Conservation (phyloP, 2,113 vertebrate genomes). For the Chaetops frenatus region DNA sequence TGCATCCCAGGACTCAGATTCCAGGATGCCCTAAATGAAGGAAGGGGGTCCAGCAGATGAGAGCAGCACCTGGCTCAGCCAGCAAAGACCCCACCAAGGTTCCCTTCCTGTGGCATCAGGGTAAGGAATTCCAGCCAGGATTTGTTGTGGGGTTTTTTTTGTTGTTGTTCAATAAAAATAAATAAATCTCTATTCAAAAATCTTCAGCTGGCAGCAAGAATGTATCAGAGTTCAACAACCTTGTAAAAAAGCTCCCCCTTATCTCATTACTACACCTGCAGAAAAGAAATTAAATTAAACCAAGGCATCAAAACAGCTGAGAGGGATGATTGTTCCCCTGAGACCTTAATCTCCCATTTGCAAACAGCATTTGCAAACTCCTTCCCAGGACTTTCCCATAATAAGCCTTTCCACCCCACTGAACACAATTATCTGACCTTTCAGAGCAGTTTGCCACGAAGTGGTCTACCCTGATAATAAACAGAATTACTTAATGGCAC, state of each 20-base stretch:
- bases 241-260: constrained; percentile 63
- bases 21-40: neutral
- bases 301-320: constrained; percentile 56
- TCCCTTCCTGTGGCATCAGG: neutral
- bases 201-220: constrained; percentile 41
- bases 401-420: constrained; percentile 69
- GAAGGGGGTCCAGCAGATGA: neutral
- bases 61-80: neutral
- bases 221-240: constrained; percentile 53
- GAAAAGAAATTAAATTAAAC: constrained; percentile 61
- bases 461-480: constrained; percentile 67
- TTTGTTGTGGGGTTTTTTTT: neutral
- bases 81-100: neutral
- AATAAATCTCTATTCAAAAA: constrained; percentile 61
- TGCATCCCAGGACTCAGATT: neutral
- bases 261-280: constrained; percentile 69
- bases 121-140: neutral
- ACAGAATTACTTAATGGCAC: constrained; percentile 58
- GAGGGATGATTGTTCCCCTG: constrained; percentile 55
- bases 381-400: constrained; percentile 58
- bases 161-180: neutral
- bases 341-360: constrained; percentile 70
- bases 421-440: constrained; percentile 73
- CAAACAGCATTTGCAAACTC: constrained; percentile 64
- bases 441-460: constrained; percentile 53